phyloP scores from a whole-genome alignment of 92 coral and sea anemone genomes.

The Phymanthus crucifer region DNA sequence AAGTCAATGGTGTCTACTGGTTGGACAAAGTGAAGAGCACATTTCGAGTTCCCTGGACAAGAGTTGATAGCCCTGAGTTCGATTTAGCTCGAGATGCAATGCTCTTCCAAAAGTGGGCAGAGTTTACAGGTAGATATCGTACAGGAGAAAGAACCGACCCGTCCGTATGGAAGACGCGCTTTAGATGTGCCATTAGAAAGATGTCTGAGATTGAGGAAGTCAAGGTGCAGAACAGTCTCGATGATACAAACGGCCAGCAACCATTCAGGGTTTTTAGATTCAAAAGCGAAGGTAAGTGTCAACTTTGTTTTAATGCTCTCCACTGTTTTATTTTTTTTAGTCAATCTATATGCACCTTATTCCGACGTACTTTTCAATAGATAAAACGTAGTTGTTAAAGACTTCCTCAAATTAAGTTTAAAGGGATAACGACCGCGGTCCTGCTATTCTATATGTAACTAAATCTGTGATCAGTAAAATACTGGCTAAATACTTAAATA shows the following conservation, averaged over 20 bases:
- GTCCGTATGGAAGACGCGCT: slow-evolving; percentile 45
- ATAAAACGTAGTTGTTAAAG: no score
- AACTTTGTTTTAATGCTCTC: neutral
- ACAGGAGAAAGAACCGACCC: slow-evolving; percentile 45
- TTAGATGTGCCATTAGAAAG: slow-evolving; percentile 48
- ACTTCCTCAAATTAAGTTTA: no score
- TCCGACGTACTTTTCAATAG: neutral
- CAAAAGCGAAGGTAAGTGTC: slow-evolving; percentile 22
- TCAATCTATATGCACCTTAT: neutral
- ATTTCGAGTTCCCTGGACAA: slow-evolving; percentile 39
- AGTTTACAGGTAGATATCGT: slow-evolving; percentile 40
- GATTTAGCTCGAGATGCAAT: slow-evolving; percentile 24
- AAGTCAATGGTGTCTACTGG: slow-evolving; percentile 32
- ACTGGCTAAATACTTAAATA: no score
- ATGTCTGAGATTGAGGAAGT: slow-evolving; percentile 38
- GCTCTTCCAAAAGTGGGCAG: slow-evolving; percentile 46
- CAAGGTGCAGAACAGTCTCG: slow-evolving; percentile 21
- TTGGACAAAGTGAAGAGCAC: slow-evolving; percentile 21
- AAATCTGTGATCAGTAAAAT: no score
- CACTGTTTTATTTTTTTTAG: neutral
- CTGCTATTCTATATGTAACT: no score
- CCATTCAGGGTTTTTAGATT: slow-evolving; percentile 38
- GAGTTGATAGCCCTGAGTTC: slow-evolving; percentile 47
- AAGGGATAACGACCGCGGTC: no score
- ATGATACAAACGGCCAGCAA: slow-evolving; percentile 32